Evolutionary conservation across 2,888 invertebrate species (phyloP).

Genomic region (Ichneumoninae sp.): DNA sequence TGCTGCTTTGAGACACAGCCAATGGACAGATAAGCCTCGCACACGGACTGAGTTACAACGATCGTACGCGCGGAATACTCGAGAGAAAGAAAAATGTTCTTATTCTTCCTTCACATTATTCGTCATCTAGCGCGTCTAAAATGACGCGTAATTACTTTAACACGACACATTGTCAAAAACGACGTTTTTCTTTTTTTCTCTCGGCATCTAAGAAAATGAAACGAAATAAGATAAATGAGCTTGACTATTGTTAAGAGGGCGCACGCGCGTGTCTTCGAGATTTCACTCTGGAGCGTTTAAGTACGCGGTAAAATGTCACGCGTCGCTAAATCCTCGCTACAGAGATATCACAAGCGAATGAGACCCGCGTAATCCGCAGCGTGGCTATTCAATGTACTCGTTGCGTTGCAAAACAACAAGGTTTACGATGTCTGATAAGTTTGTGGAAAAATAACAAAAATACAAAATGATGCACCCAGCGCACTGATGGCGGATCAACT

Average conservation of each 20-base stretch:
- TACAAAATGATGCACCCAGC: conserved; percentile 66
- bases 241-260: not conserved
- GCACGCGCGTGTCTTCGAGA: not conserved
- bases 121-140: no score
- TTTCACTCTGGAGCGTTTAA: conserved; percentile 2
- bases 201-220: not conserved
- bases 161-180: not conserved
- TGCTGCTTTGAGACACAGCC: conserved; percentile 18
- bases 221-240: not conserved
- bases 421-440: conserved; percentile 37
- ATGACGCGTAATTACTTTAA: not conserved
- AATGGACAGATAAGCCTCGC: conserved; percentile 28
- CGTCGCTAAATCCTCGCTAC: not conserved
- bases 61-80: not conserved
- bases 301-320: not conserved
- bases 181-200: not conserved
- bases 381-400: conserved; percentile 1
- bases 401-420: not conserved
- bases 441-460: conserved; percentile 37
- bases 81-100: not conserved
- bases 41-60: not conserved
- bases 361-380: not conserved
- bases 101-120: not conserved
- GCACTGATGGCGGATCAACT: conserved; percentile 73
- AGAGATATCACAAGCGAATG: not conserved